Evolutionary conservation across 2,113 vertebrate genomes (phyloP), one percentile per base, ranked within the genome.

Genomic region (Prunella himalayana): DNA sequence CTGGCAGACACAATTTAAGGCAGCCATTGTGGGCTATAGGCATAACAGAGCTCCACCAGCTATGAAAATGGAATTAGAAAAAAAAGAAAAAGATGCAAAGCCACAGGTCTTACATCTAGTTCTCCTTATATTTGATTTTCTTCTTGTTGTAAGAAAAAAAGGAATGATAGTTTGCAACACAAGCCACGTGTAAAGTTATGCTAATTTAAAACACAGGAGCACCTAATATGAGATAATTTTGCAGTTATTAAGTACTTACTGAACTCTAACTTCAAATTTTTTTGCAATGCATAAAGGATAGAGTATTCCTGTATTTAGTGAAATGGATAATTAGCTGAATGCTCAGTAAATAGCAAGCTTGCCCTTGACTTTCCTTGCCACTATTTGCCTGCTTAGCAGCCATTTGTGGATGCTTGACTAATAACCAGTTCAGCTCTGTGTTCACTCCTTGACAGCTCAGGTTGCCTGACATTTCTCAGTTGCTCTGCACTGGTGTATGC

Each of bases 211-310:
- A 86, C n/a, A 83, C 45, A 59, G 69, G 28, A 85, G 49, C 57
- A 60, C 39, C 57, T 86, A 72, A 92, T 37, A 59, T 2, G 1
- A 92, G 60, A 21, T 44, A 88, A 95, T 95, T 95, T 97, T 97
- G 79, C 71, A 90, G 80, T 94, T 93, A 94, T 97, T 97, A 97
- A 97, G 66, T 50, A 86, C 91, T 88, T 90, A 93, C 72, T 97
- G 78, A 96, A 95, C 92, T 93, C 59, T 25, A 93, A 88, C 71
- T 94, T 87, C 91, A 6, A 68, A 44, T 50, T 82, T 97, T 97
- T 92, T 82, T 90, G 41, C 90, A 42, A 15, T 79, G 50, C 51
- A 49, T 23, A 90, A 96, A 96, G 54, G 59, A 59, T 57, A 53
- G 13, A 28, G 76, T 35, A 44, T 92, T 91, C 35, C 20, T 51